Base-by-base conservation (phyloP, 2,797 vertebrate genomes). In the Eulemur albifrons region DNA sequence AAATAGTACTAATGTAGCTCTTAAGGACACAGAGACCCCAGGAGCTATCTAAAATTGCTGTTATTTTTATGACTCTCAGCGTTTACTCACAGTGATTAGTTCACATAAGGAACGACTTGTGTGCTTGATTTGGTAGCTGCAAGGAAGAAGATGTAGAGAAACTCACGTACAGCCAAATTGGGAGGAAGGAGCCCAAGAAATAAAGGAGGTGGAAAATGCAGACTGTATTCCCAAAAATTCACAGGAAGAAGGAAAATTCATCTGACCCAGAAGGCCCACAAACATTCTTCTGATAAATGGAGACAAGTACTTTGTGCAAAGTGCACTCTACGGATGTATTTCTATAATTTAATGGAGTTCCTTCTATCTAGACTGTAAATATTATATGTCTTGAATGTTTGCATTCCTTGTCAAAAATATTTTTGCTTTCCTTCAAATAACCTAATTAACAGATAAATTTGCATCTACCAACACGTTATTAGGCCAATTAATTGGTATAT, bases 351-450 rank as follows among this genome's bases (percentile, higher is more conserved):
- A 83, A 52, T 88, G 40, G 30, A 69, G 11, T n/a, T 67, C 27
- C 48, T 93, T 94, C 32, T 38, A 65, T 20, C 40, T 21, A 76
- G 11, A 89, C 11, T 77, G 5, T 43, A 90, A 87, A 79, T 73
- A 82, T 57, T 65, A 90, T 30, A 23, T 4, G 4, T 38, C 9
- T 11, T 76, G 35, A 90, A 73, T 70, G 75, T 73, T 81, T 89
- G 10, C 80, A 84, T 85, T 90, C 2, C 20, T 83, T 75, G 20
- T 52, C 87, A 83, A 89, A 93, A 94, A 83, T 83, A n/a, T 35
- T 83, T 90, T 93, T 94, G 21, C 67, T 87, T 92, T 90, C 20
- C 21, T 77, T 90, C 20, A 73, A 82, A 54, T 43, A 75, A 43
- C 50, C 43, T n/a, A 76, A 75, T 59, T 80, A 94, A 15, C 8